Evolutionary conservation across 2,888 invertebrate genomes (phyloP).

Genomic region (Eupithecia centaureata): DNA sequence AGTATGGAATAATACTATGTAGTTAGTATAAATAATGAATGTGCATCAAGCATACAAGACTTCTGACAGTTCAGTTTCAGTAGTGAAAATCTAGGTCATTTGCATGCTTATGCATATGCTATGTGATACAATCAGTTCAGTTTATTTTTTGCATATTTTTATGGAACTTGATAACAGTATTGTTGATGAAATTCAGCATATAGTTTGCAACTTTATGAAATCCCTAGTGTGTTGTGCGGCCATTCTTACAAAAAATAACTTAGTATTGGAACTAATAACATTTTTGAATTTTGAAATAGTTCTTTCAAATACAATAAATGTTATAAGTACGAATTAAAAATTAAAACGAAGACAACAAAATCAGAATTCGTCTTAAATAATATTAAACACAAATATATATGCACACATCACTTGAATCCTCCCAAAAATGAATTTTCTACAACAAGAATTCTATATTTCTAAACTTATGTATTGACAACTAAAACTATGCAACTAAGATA

Average conservation of each 20-base stretch:
- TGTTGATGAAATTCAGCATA: background rate
- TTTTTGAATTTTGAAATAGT: too few relatives aligned
- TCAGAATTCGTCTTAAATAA: background rate
- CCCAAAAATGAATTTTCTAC: background rate
- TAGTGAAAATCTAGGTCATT: too few relatives aligned
- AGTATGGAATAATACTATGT: too few relatives aligned
- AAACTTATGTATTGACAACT: slow-evolving; percentile 1
- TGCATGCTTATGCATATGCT: too few relatives aligned
- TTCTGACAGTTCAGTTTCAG: too few relatives aligned
- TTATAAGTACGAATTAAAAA: background rate
- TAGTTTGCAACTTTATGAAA: background rate
- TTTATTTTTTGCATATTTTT: background rate
- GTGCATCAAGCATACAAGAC: too few relatives aligned
- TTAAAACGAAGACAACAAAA: background rate
- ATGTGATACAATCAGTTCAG: background rate
- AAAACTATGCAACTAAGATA: background rate
- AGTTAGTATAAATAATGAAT: too few relatives aligned
- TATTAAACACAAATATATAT: background rate
- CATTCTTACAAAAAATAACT: background rate
- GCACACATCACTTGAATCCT: too few relatives aligned
- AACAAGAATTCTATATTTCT: too few relatives aligned
- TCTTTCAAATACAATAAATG: background rate
- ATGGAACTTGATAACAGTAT: background rate
- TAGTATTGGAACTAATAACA: background rate
- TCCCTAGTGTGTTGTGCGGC: background rate